Base-by-base conservation (phyloP, 2,888 invertebrate genomes). In the Drepanosiphum platanoidis region DNA sequence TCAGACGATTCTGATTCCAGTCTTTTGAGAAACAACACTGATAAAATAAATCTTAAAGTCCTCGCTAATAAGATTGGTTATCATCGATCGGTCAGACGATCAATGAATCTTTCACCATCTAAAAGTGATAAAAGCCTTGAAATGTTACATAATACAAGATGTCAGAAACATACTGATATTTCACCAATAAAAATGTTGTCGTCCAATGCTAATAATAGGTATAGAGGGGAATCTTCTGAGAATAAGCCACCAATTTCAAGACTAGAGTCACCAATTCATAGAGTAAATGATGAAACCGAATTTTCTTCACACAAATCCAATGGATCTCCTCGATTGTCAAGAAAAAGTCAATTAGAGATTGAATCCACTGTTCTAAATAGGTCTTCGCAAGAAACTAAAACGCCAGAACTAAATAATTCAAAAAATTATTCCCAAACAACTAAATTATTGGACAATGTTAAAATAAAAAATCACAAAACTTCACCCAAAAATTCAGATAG, bases 11-110 rank as follows among this genome's bases (percentile, higher is more conserved):
- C 75, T 0, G 75, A 84, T 30, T 34, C 30, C 22, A 11, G 27
- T 1, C 0, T 9, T 66, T 52, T 64, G 8, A 84, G 68, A 68
- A 52, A 1, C 0, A 36, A 11, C 0, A 52, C 15, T 36, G 42
- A 36, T 36, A 84, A 58, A 58, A 58, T 84, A 3, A 84, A 75
- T 68, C 36, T 84, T 36, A 84, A 84, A 68, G 52, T 68, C 39
- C 66, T 84, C n/a, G 84, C 84, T 3, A 84, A 84, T 3, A 75
- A 75, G 30, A 84, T 84, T 84, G 75, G 68, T 27, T 84, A 84
- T 46, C 84, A 75, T 15, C 84, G 84, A 36, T 84, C 84, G 39
- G 39, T 84, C 0, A 75, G 58, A 30, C 66, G 36, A 22, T 74
- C 64, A 5, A 52, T 68, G 0, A 72, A 46, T 13, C 30, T 32